These are phyloP conservation scores for Hemiscyllium ocellatum DNA, from an alignment of 2,113 vertebrate species.

Conservation along the genomic window DNA sequence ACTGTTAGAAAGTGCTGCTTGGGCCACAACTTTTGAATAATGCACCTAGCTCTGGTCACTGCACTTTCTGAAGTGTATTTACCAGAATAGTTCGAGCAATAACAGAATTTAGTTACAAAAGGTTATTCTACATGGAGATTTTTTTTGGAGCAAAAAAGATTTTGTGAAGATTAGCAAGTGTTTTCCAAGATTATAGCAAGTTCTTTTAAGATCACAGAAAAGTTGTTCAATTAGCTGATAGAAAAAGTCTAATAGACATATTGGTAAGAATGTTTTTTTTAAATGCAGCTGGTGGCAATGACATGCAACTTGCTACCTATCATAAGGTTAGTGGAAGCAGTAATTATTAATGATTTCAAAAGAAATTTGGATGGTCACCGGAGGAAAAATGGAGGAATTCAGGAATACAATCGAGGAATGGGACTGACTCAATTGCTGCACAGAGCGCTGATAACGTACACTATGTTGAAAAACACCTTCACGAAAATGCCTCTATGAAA, in stretches of 20 bases:
- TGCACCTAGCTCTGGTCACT: too few species aligned
- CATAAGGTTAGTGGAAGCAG: neutral
- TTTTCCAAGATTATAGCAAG: too few species aligned
- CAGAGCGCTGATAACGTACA: neutral
- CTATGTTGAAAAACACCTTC: too few species aligned
- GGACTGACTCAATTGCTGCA: neutral
- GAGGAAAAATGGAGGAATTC: neutral
- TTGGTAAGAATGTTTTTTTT: neutral
- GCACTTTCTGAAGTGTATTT: too few species aligned
- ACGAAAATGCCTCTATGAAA: neutral
- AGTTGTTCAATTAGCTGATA: neutral
- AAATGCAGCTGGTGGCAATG: neutral
- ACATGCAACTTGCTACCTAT: neutral
- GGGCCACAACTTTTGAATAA: too few species aligned
- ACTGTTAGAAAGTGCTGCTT: too few species aligned
- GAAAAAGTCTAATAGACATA: too few species aligned
- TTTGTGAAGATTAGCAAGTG: too few species aligned
- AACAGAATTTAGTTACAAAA: too few species aligned
- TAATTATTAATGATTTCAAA: neutral
- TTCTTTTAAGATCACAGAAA: neutral
- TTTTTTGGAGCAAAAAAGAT: too few species aligned
- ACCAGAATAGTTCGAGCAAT: too few species aligned
- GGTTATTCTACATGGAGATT: too few species aligned
- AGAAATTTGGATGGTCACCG: neutral
- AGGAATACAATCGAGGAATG: neutral